phyloP scores from a whole-genome alignment of 2,113 vertebrate genomes.

The Atherinomorus stipes region DNA sequence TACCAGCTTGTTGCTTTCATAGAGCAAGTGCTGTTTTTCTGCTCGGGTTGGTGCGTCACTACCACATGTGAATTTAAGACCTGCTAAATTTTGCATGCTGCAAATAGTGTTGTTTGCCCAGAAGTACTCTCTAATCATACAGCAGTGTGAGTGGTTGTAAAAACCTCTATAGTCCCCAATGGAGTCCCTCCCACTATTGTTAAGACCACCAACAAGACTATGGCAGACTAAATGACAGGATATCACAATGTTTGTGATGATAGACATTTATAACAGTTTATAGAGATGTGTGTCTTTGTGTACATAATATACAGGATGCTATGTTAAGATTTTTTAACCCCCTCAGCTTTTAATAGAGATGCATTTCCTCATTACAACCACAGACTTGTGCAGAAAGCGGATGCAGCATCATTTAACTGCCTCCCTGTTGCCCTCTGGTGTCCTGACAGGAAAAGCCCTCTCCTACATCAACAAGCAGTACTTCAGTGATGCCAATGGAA shows the following conservation, averaged over 20 bases:
- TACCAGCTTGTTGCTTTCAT: constrained; percentile 46
- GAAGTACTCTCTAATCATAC: constrained; percentile 58
- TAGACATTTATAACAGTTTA: constrained; percentile 4
- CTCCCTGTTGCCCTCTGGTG: constrained; percentile 71
- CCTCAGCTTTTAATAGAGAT: not conserved
- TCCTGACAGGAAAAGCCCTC: constrained; percentile 90
- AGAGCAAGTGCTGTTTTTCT: constrained; percentile 45
- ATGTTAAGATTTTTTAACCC: constrained; percentile 21
- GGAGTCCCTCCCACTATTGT: constrained; percentile 13
- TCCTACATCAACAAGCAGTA: constrained; percentile 93
- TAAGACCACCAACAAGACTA: constrained; percentile 22
- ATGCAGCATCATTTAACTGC: constrained; percentile 7
- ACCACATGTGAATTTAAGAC: constrained; percentile 58
- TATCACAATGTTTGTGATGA: constrained; percentile 15
- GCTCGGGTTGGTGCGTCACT: constrained; percentile 47
- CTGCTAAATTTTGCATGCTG: constrained; percentile 59
- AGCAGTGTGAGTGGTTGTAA: constrained; percentile 23
- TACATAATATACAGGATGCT: constrained; percentile 11
- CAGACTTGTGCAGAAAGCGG: not conserved
- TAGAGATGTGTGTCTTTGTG: constrained; percentile 16
- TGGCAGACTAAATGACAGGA: constrained; percentile 49
- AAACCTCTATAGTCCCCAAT: constrained; percentile 14
- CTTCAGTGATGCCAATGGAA: constrained; percentile 93
- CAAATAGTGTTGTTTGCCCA: constrained; percentile 56
- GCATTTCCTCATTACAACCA: not conserved